These are phyloP conservation scores for Apteryx mantelli DNA, from an alignment of 2,113 vertebrate genomes.

Conservation along the genomic window DNA sequence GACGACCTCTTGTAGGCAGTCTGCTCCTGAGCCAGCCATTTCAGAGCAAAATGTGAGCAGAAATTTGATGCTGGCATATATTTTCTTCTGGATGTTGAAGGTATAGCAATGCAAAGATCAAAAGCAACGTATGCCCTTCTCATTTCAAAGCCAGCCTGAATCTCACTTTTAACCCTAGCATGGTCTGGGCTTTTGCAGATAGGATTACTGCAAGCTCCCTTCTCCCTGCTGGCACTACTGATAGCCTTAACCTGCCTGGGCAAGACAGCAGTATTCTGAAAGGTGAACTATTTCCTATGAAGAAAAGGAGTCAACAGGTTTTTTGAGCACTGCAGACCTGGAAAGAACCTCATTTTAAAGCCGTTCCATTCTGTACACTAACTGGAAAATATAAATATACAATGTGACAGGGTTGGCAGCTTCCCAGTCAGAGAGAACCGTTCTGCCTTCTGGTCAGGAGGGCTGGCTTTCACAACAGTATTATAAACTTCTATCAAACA, in stretches of 20 bases:
- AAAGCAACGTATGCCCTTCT: not conserved
- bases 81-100: not conserved
- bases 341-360: conserved; percentile 55
- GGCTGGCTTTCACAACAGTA: conserved; percentile 79
- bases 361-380: conserved; percentile 24
- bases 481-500: conserved; percentile 79
- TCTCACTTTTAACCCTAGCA: not conserved
- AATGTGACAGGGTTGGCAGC: conserved; percentile 81
- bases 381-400: conserved; percentile 75
- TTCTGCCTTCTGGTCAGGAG: conserved; percentile 74
- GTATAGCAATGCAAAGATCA: not conserved
- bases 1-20: not conserved
- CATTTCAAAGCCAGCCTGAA: not conserved
- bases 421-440: conserved; percentile 65
- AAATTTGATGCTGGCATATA: not conserved
- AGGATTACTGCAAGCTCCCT: not conserved
- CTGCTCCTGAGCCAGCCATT: not conserved
- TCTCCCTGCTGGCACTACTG: not conserved
- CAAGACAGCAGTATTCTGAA: not conserved
- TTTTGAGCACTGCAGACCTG: not conserved
- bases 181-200: not conserved
- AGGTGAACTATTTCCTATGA: not conserved
- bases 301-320: conserved; percentile 50
- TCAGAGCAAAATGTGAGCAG: not conserved
- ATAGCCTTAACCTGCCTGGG: conserved; percentile 20